Percentiles rank a stretch among this genome's conserved stretches.
phyloP scores from a whole-genome alignment of 2,113 vertebrate genomes.

The Xiphorhynchus elegans region DNA sequence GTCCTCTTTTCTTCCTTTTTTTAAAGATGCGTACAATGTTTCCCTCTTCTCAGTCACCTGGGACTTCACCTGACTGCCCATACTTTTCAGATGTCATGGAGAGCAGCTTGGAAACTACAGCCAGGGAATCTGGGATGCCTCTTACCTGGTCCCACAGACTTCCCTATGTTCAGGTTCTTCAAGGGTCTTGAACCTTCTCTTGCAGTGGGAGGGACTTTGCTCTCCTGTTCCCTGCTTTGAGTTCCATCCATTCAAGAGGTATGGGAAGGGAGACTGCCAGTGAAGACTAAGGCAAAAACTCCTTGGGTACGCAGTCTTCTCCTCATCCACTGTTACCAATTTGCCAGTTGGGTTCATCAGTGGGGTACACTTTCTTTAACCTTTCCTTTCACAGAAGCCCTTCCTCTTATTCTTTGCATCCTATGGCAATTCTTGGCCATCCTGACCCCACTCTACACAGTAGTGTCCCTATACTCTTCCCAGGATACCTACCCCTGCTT shows the following conservation, averaged over 20 bases:
- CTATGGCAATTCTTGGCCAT: neutral
- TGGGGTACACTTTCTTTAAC: neutral
- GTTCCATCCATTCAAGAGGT: fast-evolving
- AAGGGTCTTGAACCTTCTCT: neutral
- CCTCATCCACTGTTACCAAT: neutral
- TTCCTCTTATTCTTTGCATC: neutral
- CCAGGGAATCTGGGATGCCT: too few relatives aligned
- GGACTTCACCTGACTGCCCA: neutral
- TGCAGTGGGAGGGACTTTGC: neutral
- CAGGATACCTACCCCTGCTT: neutral
- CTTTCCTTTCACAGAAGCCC: neutral
- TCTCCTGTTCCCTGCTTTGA: neutral
- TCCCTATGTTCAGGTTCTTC: neutral
- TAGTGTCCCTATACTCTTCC: neutral
- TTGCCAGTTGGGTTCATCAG: neutral
- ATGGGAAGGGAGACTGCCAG: neutral
- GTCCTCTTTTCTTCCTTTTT: neutral
- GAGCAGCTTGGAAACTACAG: neutral
- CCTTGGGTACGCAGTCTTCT: neutral
- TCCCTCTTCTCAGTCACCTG: neutral
- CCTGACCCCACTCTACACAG: neutral
- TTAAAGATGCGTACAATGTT: neutral
- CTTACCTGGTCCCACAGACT: neutral
- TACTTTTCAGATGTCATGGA: neutral
- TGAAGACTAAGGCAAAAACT: neutral